Percentiles rank a stretch among this genome's conserved stretches.
phyloP scores from a whole-genome alignment of 2,888 invertebrate genomes.

The Diaperis boleti region DNA sequence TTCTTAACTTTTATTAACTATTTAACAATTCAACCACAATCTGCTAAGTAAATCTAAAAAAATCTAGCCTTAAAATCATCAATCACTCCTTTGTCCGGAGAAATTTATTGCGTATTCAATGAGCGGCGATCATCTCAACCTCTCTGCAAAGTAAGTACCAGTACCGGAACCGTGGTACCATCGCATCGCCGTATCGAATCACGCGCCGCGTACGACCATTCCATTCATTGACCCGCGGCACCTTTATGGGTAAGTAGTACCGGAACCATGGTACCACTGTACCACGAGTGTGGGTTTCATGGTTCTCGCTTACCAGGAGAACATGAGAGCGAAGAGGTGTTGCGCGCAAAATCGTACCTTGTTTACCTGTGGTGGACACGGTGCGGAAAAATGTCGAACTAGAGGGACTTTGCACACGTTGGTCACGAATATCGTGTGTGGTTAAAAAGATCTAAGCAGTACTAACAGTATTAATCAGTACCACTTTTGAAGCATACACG shows the following conservation, averaged over 20 bases:
- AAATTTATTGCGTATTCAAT: neutral
- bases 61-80: no score
- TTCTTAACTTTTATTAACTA: no score
- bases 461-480: no score
- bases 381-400: no score
- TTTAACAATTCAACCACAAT: no score
- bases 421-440: no score
- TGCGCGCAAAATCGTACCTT: slow-evolving; percentile 9
- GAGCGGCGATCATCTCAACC: slow-evolving; percentile 2
- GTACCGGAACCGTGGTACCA: neutral
- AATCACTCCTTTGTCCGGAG: neutral
- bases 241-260: slow-evolving; percentile 40
- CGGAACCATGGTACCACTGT: slow-evolving; percentile 37
- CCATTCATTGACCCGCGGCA: slow-evolving; percentile 31
- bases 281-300: slow-evolving; percentile 49
- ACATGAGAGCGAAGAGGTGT: slow-evolving; percentile 38
- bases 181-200: neutral
- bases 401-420: no score
- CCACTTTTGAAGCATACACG: no score
- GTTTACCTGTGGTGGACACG: no score
- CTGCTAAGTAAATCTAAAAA: no score
- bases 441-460: no score
- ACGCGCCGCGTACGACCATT: slow-evolving; percentile 22
- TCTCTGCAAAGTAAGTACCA: slow-evolving; percentile 15
- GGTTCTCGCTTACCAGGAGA: slow-evolving; percentile 46